Base-by-base conservation (phyloP, 30 jellyfish, hydroid and myxozoan species). In the Mastigias papua region DNA sequence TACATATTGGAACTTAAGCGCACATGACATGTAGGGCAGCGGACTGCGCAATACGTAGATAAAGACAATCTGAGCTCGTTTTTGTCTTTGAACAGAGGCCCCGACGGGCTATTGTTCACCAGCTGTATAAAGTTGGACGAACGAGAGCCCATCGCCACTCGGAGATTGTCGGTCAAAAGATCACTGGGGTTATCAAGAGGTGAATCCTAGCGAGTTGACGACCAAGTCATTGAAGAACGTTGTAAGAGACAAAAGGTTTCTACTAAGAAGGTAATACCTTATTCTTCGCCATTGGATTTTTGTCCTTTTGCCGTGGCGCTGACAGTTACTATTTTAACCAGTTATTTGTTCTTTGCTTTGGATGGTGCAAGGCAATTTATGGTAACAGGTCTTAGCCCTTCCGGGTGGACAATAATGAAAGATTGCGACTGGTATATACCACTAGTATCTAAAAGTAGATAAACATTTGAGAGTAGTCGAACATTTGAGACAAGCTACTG, bases 121-220 rank as follows among this genome's bases (percentile, higher is more conserved):
- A 37, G 77, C 34, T 33, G 75, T 84, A 84, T 58, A 84, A 84
- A 54, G 85, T 4, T 7, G 71, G 30, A 33, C 70, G 86, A 22
- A 63, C 71, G 23, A 16, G 27, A 67, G 46, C 15, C 42, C 29
- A 20, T 13, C 33, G 58, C 22, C 87, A 84, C 27, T 61, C 63
- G 72, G 78, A 69, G 81, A 70, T 29, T 69, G 34, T 61, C 75
- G 93, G 86, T 84, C 93, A 84, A 69, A 84, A 84, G 93, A 72
- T 84, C 93, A 84, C 15, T 29, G 69, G 46, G 80, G 89, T 67
- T 58, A 78, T 69, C 80, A 3, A 16, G 23, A 54, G 67, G 67
- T 54, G 67, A 54, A 11, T 8, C 28, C 21, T 54, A 21, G 25
- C 5, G 25, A 11, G 28, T 8, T 8, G 77, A 15, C 34, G 0